A percentile compares a stretch with the other conserved stretches of the same genome.
phyloP scores from a whole-genome alignment of 2,888 invertebrate genomes.

The Melanostoma scalare region DNA sequence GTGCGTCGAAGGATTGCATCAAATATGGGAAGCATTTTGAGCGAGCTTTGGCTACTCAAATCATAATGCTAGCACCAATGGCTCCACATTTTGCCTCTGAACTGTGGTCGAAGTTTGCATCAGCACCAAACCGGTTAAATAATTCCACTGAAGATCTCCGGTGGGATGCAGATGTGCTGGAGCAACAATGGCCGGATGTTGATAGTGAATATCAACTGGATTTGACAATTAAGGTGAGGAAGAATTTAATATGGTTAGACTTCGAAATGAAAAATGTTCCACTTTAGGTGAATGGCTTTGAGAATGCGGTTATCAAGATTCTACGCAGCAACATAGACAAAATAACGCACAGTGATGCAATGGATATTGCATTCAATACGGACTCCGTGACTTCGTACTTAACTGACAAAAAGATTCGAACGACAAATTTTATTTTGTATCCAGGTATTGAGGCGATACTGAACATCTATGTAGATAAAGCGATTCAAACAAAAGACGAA shows the following conservation, averaged over 20 bases:
- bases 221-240: constrained; percentile 85
- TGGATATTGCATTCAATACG: constrained; percentile 83
- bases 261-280: background rate
- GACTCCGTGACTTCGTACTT: constrained; percentile 79
- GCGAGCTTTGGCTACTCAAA: constrained; percentile 88
- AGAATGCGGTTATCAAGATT: constrained; percentile 83
- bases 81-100: constrained; percentile 96
- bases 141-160: constrained; percentile 83
- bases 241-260: background rate
- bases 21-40: constrained; percentile 89
- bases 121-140: constrained; percentile 85
- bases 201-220: constrained; percentile 87
- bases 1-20: constrained; percentile 85
- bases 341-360: constrained; percentile 83
- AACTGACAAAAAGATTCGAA: constrained; percentile 79
- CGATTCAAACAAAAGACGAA: constrained; percentile 74
- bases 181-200: constrained; percentile 90
- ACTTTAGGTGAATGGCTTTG: constrained; percentile 83
- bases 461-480: constrained; percentile 79
- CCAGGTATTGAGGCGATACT: constrained; percentile 82
- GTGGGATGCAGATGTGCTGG: constrained; percentile 88
- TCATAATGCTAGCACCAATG: constrained; percentile 93
- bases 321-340: constrained; percentile 83
- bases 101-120: constrained; percentile 91
- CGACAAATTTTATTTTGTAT: constrained; percentile 80